phyloP scores from a whole-genome alignment of 2,797 vertebrate species.

The Arrhamphus sclerolepis region DNA sequence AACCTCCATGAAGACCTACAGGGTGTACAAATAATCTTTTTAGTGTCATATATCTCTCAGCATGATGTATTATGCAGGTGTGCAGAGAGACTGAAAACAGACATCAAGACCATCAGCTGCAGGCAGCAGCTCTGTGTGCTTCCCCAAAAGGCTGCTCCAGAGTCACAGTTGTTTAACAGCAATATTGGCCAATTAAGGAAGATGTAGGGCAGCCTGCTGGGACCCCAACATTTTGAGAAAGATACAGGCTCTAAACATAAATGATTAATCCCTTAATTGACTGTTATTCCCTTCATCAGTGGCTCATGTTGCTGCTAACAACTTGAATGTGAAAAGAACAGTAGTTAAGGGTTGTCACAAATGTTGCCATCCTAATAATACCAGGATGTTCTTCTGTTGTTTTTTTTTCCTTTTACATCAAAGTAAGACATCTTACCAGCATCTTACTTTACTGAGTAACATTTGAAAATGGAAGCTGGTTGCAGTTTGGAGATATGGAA shows the following conservation, averaged over 20 bases:
- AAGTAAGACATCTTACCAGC: conserved; percentile 9
- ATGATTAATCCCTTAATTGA: conserved; percentile 64
- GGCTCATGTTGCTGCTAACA: conserved; percentile 25
- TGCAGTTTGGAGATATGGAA: conserved; percentile 41
- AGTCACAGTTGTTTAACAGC: conserved; percentile 73
- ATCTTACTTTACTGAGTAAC: conserved; percentile 8
- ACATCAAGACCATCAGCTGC: conserved; percentile 44
- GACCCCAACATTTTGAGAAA: conserved; percentile 36
- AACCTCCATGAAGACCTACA: conserved; percentile 10
- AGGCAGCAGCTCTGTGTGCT: conserved; percentile 23
- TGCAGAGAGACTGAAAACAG: conserved; percentile 17
- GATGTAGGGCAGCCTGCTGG: conserved; percentile 53
- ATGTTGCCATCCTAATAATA: conserved; percentile 8
- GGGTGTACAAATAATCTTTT: conserved; percentile 16
- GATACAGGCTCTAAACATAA: conserved; percentile 46
- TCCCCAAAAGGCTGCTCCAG: conserved; percentile 47
- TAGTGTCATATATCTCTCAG: conserved; percentile 15
- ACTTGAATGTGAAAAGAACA: conserved; percentile 39
- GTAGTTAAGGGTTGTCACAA: conserved; percentile 26
- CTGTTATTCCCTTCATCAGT: conserved; percentile 42
- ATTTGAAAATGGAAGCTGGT: conserved; percentile 52
- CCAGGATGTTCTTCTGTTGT: no score
- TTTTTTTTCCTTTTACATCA: conserved; percentile 10
- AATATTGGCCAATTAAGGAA: conserved; percentile 59
- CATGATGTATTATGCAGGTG: conserved; percentile 41